Evolutionary conservation across 2,797 vertebrate species (phyloP), one percentile per base, ranked within the genome.

Genomic region (Allenopithecus nigroviridis): DNA sequence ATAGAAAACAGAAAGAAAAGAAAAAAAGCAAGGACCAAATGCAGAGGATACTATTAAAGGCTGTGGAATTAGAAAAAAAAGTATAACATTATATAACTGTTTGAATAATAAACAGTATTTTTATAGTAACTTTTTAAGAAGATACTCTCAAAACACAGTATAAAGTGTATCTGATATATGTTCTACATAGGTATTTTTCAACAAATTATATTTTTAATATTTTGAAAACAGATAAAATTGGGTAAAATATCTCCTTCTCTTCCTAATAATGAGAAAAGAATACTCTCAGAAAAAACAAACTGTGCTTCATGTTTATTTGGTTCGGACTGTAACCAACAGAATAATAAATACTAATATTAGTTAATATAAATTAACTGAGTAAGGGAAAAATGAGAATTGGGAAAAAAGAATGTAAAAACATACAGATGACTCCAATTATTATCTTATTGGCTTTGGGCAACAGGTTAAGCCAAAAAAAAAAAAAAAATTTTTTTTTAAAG

Each of bases 141-240:
- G 17, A 72, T 33, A 96, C 24, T 83, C 43, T 96, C 46, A 83
- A 90, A 88, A 85, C 48, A 95, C 39, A 95, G 30, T 95, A 90
- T 83, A 79, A 94, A 76, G 11, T 88, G 41, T 72, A 24, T 50
- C 19, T 91, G 50, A 80, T 92, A 9, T 84, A 81, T 39, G n/a
- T 76, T 83, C 28, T 64, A 0, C 76, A 78, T 4, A 94, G 41
- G 76, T 79, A 81, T 46, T 76, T 87, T 95, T 92, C 76, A 91
- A 91, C 80, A 92, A 89, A 41, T 22, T 48, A 5, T 43, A 22
- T 87, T 90, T 94, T 76, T 57, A 79, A 64, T 5, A 6, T 86
- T 96, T 95, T 11, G 26, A 48, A 57, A 43, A 86, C 91, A 81
- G 26, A 75, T 85, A 91, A 91, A 70, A 87, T 9, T 94, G 33